Conservation (phyloP, 92 coral and sea anemone genomes). For the Phymanthus crucifer region DNA sequence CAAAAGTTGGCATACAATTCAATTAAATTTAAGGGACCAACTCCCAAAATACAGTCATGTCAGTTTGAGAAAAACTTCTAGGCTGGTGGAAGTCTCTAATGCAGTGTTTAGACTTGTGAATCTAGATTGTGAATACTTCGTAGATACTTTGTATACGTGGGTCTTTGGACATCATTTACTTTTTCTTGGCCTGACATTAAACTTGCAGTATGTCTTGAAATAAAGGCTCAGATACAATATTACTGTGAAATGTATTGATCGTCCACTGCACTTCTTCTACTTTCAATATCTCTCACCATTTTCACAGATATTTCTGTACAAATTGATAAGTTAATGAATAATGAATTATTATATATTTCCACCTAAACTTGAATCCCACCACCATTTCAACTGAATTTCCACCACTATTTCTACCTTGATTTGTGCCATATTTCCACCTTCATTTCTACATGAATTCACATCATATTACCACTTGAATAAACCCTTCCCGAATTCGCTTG, state of each 20-base stretch:
- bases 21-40: neutral
- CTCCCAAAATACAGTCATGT: neutral
- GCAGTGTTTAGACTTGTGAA: neutral
- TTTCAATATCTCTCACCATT: too few species aligned
- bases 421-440: too few species aligned
- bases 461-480: too few species aligned
- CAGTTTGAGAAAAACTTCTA: constrained; percentile 11
- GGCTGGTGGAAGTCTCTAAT: neutral
- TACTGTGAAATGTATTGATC: neutral
- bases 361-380: too few species aligned
- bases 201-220: constrained; percentile 9
- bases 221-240: neutral
- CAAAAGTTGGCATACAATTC: neutral
- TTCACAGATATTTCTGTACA: too few species aligned
- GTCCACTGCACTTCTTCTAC: too few species aligned
- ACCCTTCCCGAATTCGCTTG: too few species aligned
- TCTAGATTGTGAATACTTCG: constrained; percentile 5
- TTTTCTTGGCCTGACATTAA: neutral
- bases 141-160: neutral
- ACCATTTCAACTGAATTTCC: too few species aligned
- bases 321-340: too few species aligned
- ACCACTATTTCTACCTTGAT: too few species aligned
- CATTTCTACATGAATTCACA: too few species aligned
- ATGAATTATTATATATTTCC: too few species aligned
- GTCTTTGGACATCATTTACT: neutral